Percentiles rank a stretch among this genome's conserved stretches.
phyloP scores from a whole-genome alignment of 1,140 invertebrate genomes.

The Chlorops oryzae region DNA sequence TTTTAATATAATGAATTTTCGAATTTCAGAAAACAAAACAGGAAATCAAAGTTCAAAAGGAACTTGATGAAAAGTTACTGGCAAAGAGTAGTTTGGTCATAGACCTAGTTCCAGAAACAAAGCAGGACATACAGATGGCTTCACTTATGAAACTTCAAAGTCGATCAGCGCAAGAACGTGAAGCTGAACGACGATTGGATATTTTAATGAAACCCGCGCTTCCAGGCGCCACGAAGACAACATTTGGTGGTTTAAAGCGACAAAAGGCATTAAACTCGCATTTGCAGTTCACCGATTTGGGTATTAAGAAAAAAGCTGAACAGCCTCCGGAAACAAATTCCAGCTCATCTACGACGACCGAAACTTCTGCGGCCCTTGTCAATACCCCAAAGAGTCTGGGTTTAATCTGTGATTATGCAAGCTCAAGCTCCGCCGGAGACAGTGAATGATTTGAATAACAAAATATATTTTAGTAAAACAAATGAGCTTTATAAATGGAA shows the following conservation, averaged over 20 bases:
- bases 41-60: constrained; percentile 62
- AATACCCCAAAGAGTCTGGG: constrained; percentile 21
- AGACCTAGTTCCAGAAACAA: constrained; percentile 66
- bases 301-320: constrained; percentile 30
- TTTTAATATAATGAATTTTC: constrained; percentile 16
- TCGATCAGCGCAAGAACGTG: constrained; percentile 47
- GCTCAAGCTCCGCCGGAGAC: constrained; percentile 20
- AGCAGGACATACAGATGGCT: constrained; percentile 74
- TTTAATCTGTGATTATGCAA: constrained; percentile 31
- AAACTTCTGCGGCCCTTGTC: background rate
- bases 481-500: background rate
- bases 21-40: constrained; percentile 65
- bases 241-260: constrained; percentile 53
- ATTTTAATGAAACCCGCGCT: constrained; percentile 55
- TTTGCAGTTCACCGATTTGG: constrained; percentile 33
- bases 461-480: constrained; percentile 6
- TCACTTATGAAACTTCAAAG: constrained; percentile 63
- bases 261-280: constrained; percentile 49
- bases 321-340: background rate
- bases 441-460: constrained; percentile 2
- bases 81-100: constrained; percentile 75
- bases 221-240: constrained; percentile 54
- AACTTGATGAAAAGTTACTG: constrained; percentile 65
- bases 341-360: background rate
- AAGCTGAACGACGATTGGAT: constrained; percentile 49